A percentile compares a stretch with the other conserved stretches of the same genome.
These are phyloP conservation scores for Drosophila insularis DNA, from an alignment of 1,140 invertebrate genomes.

Conservation along the genomic window DNA sequence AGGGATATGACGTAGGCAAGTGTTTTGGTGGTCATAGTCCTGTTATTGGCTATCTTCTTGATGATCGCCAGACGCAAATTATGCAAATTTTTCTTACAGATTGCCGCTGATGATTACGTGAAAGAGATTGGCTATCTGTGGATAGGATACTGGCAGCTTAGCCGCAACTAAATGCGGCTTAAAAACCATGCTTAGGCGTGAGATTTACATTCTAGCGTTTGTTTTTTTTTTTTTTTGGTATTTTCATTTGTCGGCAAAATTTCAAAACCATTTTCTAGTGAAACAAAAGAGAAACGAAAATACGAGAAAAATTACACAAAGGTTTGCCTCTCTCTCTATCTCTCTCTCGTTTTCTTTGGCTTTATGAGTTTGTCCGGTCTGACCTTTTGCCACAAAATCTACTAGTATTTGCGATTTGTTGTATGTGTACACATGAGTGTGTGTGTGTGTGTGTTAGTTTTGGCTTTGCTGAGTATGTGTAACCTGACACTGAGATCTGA, in stretches of 20 bases:
- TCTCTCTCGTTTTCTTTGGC: neutral
- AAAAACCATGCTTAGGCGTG: conserved; percentile 72
- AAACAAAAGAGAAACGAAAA: conserved; percentile 48
- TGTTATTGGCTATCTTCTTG: conserved; percentile 39
- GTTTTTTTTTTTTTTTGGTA: neutral
- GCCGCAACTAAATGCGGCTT: conserved; percentile 74
- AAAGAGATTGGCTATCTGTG: conserved; percentile 5
- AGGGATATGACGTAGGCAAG: too few species aligned
- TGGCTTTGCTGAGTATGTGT: neutral
- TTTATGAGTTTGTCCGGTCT: too few species aligned
- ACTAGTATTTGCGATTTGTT: neutral
- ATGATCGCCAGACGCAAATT: conserved; percentile 66
- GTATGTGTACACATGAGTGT: neutral
- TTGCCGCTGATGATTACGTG: conserved; percentile 64
- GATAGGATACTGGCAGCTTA: conserved; percentile 43
- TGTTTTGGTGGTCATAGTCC: conserved; percentile 23
- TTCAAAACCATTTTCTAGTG: conserved; percentile 64
- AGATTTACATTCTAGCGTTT: conserved; percentile 57
- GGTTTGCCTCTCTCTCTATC: too few species aligned
- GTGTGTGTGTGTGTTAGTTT: neutral
- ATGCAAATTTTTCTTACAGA: conserved; percentile 71
- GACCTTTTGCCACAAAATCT: conserved; percentile 18
- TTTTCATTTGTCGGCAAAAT: conserved; percentile 54
- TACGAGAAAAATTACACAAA: neutral
- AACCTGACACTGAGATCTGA: conserved; percentile 1